These are phyloP conservation scores for Panzeria rudis DNA, from an alignment of 2,888 invertebrate genomes.

Conservation along the genomic window DNA sequence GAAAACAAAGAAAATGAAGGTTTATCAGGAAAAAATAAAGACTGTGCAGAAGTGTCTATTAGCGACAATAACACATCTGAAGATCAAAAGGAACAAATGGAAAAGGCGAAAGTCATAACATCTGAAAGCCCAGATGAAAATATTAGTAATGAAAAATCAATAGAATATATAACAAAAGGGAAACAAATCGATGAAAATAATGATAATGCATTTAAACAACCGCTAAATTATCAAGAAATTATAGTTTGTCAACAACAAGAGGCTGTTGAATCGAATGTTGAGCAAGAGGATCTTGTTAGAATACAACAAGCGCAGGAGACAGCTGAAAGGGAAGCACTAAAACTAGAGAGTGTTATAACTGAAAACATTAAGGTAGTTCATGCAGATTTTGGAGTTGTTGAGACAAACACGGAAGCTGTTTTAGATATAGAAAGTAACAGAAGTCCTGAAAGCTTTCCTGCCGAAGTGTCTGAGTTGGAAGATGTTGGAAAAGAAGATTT, in stretches of 20 bases:
- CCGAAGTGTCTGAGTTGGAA: background rate
- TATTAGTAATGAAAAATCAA: background rate
- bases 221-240: background rate
- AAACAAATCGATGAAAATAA: background rate
- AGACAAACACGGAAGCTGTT: background rate
- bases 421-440: background rate
- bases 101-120: background rate
- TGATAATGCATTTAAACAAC: background rate
- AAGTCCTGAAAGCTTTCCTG: background rate
- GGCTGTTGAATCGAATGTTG: background rate
- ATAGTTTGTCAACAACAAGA: background rate
- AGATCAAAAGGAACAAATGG: conserved; percentile 6
- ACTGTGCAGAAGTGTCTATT: conserved; percentile 9
- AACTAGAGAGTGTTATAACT: background rate
- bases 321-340: background rate
- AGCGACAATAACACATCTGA: background rate
- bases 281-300: background rate
- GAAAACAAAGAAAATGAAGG: conserved; percentile 45
- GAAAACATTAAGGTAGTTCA: background rate
- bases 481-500: background rate
- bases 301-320: background rate
- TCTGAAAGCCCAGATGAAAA: background rate
- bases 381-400: background rate
- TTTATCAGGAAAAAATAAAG: conserved; percentile 16
- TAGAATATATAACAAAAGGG: background rate